Evolutionary conservation across 2,113 vertebrate species (phyloP), one percentile per base, ranked within the genome.

Genomic region (Struthio camelus): DNA sequence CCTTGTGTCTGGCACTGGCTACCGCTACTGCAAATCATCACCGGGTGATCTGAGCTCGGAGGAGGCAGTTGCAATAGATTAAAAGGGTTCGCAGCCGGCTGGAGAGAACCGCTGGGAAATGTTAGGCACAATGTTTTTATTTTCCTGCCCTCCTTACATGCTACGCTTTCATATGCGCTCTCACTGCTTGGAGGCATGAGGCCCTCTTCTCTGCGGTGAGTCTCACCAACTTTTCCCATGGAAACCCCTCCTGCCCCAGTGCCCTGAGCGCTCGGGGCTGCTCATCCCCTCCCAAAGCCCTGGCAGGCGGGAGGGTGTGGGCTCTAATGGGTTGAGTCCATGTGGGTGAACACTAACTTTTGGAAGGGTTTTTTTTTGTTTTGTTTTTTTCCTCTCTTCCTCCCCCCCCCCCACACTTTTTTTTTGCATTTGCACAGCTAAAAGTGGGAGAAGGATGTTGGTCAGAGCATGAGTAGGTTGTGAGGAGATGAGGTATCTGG

Each of bases 371-470:
- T 3, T 59, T 59, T 59, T 14, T 16, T 27, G 25, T 22, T 53
- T 4, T 53, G 24, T 53, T 53, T 44, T 58, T 27, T 28, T 19
- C 27, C 24, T 11, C 50, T 18, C n/a, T n/a, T n/a, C 64, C 51
- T 72, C 40, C n/a, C 18, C 25, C 53, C 58, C 50, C 17, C 36
- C 50, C 72, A 20, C 24, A 82, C 50, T 81, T 92, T 10, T 20
- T 22, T 54, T 80, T 36, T 25, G 2, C 12, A 82, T 61, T 80
- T 48, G 67, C 62, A 14, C 62, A 59, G 54, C 19, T 27, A 25
- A 65, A 98, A 85, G 96, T 97, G 97, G 97, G 96, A 97, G 87
- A 44, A 86, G 59, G 87, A 91, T 90, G 56, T 24, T 79, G 56
- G 96, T 94, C 90, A 95, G 96, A 96, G 96, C 76, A 95, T 76